A percentile compares a stretch with the other conserved stretches of the same genome.
phyloP scores from a whole-genome alignment of 2,797 vertebrate species.

The Mallotus villosus region DNA sequence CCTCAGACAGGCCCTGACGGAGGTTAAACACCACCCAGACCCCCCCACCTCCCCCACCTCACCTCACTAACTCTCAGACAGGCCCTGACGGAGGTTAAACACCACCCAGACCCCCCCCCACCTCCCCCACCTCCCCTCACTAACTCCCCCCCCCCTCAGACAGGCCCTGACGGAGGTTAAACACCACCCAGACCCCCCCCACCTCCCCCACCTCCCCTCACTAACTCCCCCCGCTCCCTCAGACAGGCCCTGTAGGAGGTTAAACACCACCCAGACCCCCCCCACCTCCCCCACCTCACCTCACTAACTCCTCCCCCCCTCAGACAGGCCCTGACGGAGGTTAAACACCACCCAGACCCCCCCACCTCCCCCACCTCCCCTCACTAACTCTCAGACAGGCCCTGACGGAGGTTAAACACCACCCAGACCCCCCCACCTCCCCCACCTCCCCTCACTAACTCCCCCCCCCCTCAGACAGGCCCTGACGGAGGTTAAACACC shows the following conservation, averaged over 20 bases:
- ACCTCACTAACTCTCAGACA: too few relatives aligned
- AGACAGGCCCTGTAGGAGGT: not conserved
- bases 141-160: too few relatives aligned
- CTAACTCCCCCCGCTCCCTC: too few relatives aligned
- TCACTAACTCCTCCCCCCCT: too few relatives aligned
- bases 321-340: not conserved
- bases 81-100: not conserved
- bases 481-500: not conserved
- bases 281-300: not conserved
- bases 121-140: not conserved
- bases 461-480: too few relatives aligned
- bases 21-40: not conserved
- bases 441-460: not conserved
- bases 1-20: not conserved
- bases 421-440: not conserved
- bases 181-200: not conserved
- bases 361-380: not conserved
- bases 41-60: not conserved
- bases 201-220: too few relatives aligned
- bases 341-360: not conserved
- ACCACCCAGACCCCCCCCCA: not conserved
- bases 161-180: not conserved
- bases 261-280: not conserved
- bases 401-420: not conserved
- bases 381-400: too few relatives aligned